Percentiles rank a stretch among this genome's conserved stretches.
phyloP scores from a whole-genome alignment of 2,888 invertebrate species.

The Hyposoter dolosus region DNA sequence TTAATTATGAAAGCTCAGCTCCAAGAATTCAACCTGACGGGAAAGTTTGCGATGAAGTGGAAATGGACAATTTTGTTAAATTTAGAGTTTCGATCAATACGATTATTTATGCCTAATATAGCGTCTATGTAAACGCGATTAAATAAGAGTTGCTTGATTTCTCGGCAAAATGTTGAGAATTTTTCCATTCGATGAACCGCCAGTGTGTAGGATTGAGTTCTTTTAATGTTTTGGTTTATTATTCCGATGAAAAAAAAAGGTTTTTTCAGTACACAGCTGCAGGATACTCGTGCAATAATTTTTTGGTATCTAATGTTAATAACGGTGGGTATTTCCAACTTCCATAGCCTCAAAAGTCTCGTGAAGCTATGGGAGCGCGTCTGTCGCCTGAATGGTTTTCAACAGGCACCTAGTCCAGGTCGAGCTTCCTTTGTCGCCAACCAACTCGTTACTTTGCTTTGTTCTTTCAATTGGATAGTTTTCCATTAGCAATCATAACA shows the following conservation, averaged over 20 bases:
- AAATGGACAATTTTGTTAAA: background rate
- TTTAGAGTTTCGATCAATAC: background rate
- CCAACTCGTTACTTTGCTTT: conserved; percentile 83
- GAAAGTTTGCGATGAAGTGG: background rate
- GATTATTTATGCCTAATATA: background rate
- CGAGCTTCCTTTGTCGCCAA: conserved; percentile 66
- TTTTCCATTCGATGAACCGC: conserved; percentile 2
- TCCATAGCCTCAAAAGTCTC: conserved; percentile 46
- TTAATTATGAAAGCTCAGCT: background rate
- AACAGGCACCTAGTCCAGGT: conserved; percentile 41
- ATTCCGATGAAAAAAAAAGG: background rate
- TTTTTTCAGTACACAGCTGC: conserved; percentile 18
- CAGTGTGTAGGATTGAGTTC: conserved; percentile 4
- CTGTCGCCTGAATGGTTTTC: conserved; percentile 61
- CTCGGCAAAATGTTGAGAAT: background rate
- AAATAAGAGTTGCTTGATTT: too few species aligned
- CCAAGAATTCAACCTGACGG: background rate
- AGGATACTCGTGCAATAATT: conserved; percentile 44
- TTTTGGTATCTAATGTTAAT: conserved; percentile 76
- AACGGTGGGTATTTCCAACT: conserved; percentile 74
- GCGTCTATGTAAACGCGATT: too few species aligned
- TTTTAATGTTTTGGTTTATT: conserved; percentile 1
- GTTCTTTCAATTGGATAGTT: conserved; percentile 84
- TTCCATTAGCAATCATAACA: conserved; percentile 84
- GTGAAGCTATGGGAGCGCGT: conserved; percentile 38